A percentile compares a stretch with the other conserved stretches of the same genome.
These are phyloP conservation scores for Pteromalus puparum DNA, from an alignment of 1,140 invertebrate genomes.

Conservation along the genomic window DNA sequence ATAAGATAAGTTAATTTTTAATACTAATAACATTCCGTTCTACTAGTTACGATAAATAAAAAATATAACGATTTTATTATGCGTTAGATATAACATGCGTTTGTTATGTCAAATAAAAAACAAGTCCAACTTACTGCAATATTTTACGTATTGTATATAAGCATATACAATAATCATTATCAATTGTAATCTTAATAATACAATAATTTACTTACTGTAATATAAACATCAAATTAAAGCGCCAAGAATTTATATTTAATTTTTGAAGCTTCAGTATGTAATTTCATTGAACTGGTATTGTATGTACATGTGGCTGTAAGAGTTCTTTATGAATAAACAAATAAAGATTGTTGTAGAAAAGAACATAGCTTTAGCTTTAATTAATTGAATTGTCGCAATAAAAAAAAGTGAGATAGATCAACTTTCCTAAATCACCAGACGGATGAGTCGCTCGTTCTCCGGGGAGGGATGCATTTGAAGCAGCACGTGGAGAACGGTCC, in stretches of 20 bases:
- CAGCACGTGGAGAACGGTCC: no score
- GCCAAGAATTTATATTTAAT: constrained; percentile 71
- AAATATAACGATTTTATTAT: constrained; percentile 60
- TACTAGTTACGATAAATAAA: constrained; percentile 63
- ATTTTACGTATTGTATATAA: constrained; percentile 71
- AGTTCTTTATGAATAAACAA: constrained; percentile 67
- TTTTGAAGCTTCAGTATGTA: constrained; percentile 67
- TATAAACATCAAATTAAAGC: constrained; percentile 66
- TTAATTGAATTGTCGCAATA: not conserved
- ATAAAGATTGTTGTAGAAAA: constrained; percentile 75
- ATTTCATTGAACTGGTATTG: constrained; percentile 71
- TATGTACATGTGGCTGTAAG: constrained; percentile 73
- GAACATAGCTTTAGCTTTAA: not conserved
- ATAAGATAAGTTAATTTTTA: constrained; percentile 38
- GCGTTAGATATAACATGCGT: constrained; percentile 52
- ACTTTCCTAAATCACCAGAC: no score
- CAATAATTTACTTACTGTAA: constrained; percentile 71
- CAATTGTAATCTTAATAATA: constrained; percentile 48
- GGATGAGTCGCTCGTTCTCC: no score
- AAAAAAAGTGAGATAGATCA: no score
- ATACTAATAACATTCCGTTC: constrained; percentile 64
- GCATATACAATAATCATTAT: constrained; percentile 69
- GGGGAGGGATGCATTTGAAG: no score
- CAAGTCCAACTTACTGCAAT: constrained; percentile 63
- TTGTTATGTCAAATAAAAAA: constrained; percentile 55